These are phyloP conservation scores for Tiliqua scincoides DNA, from an alignment of 2,113 vertebrate species.

Conservation along the genomic window DNA sequence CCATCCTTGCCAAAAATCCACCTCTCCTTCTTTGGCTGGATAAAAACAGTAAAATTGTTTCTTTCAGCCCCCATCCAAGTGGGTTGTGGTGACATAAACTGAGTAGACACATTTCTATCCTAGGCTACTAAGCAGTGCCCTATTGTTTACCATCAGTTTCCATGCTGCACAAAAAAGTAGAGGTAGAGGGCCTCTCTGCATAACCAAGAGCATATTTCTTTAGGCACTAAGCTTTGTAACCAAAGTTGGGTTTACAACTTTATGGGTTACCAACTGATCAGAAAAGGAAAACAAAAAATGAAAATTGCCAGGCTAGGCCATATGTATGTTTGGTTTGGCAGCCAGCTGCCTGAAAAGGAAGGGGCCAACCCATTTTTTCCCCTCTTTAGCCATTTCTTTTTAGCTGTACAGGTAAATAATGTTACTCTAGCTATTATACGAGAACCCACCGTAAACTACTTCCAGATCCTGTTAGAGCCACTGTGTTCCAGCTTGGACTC, in stretches of 20 bases:
- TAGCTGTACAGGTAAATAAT: background rate
- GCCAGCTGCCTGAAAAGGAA: background rate
- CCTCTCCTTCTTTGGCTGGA: background rate
- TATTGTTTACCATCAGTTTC: background rate
- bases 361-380: background rate
- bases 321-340: background rate
- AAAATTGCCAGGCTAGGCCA: background rate
- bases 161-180: background rate
- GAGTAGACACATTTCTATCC: background rate
- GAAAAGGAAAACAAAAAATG: background rate
- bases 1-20: background rate
- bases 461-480: too few relatives aligned
- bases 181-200: background rate
- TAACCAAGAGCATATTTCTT: background rate
- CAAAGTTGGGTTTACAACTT: too few relatives aligned
- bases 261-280: background rate
- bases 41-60: background rate
- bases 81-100: background rate
- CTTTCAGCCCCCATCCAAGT: background rate
- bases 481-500: too few relatives aligned
- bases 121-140: background rate
- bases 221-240: accelerated
- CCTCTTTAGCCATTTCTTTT: background rate
- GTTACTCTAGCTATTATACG: background rate
- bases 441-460: background rate